Evolutionary conservation across 2,797 vertebrate species (phyloP).

Genomic region (Hozukius guyotensis): DNA sequence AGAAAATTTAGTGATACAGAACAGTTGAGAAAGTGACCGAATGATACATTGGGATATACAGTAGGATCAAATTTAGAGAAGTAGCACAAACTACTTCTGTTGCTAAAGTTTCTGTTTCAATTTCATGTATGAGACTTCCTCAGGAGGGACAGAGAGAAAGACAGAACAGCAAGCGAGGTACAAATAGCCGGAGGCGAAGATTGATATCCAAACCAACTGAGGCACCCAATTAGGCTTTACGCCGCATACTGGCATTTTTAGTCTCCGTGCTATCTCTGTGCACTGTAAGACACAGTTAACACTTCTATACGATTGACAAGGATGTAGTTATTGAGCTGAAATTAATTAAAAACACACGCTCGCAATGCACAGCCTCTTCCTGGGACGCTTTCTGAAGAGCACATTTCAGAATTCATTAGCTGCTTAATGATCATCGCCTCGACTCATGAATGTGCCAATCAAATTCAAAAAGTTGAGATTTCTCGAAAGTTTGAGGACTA

Average conservation of each 20-base stretch:
- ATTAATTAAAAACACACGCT: slow-evolving; percentile 54
- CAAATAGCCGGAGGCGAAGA: slow-evolving; percentile 45
- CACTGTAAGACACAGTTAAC: neutral
- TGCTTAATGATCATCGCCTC: slow-evolving; percentile 42
- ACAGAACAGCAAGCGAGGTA: neutral
- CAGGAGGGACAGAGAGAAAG: neutral
- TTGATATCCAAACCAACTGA: slow-evolving; percentile 19
- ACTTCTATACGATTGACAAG: slow-evolving; percentile 9
- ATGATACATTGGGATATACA: neutral
- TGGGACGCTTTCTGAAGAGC: slow-evolving; percentile 25
- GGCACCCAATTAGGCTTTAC: slow-evolving; percentile 33
- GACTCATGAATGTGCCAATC: slow-evolving; percentile 37
- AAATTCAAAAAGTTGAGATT: slow-evolving; percentile 1
- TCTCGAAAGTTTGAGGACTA: slow-evolving; percentile 1
- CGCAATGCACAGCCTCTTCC: neutral
- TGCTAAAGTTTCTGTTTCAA: slow-evolving; percentile 3
- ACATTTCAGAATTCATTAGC: slow-evolving; percentile 54
- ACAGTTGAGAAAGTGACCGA: neutral
- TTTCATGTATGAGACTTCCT: slow-evolving; percentile 11
- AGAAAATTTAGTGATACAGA: neutral
- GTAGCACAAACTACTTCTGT: neutral
- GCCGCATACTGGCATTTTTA: neutral
- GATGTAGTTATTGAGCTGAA: slow-evolving; percentile 32
- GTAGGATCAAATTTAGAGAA: neutral
- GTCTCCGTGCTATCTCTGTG: neutral